A percentile compares a stretch with the other conserved stretches of the same genome.
These are phyloP conservation scores for Odontophorus gujanensis DNA, from an alignment of 2,113 vertebrate species.

Conservation along the genomic window DNA sequence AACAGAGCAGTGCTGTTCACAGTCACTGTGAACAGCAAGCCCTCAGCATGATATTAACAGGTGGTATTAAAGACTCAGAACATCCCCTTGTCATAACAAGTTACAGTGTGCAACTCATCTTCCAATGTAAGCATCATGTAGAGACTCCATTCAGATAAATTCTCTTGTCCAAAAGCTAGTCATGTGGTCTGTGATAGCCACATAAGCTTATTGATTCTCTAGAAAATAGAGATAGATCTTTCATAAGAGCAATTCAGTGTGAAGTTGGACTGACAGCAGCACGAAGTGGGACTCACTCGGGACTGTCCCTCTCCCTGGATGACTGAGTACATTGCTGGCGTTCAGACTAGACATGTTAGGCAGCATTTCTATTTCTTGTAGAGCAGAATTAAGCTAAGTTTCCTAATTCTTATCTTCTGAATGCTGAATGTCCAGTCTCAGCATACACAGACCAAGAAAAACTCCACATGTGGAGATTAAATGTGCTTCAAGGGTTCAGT, in stretches of 20 bases:
- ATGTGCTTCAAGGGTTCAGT: fast-evolving
- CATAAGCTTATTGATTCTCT: neutral
- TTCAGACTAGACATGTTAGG: neutral
- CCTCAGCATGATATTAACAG: neutral
- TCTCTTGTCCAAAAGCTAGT: neutral
- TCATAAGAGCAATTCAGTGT: neutral
- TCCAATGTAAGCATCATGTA: neutral
- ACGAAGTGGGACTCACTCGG: neutral
- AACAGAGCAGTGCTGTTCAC: neutral
- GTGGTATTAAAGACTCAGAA: neutral
- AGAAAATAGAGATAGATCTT: neutral
- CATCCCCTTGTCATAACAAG: neutral
- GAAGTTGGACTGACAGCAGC: fast-evolving
- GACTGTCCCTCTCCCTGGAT: neutral
- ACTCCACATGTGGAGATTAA: neutral
- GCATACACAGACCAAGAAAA: neutral
- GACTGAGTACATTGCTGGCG: neutral
- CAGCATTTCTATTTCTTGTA: neutral
- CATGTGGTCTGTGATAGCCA: neutral
- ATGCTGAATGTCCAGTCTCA: neutral
- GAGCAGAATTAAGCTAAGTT: neutral
- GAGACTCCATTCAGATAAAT: neutral
- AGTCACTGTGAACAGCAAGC: neutral
- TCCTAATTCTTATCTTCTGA: neutral
- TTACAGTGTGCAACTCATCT: neutral